Evolutionary conservation across 2,888 invertebrate genomes (phyloP).

Genomic region (Invenusta paracnida): DNA sequence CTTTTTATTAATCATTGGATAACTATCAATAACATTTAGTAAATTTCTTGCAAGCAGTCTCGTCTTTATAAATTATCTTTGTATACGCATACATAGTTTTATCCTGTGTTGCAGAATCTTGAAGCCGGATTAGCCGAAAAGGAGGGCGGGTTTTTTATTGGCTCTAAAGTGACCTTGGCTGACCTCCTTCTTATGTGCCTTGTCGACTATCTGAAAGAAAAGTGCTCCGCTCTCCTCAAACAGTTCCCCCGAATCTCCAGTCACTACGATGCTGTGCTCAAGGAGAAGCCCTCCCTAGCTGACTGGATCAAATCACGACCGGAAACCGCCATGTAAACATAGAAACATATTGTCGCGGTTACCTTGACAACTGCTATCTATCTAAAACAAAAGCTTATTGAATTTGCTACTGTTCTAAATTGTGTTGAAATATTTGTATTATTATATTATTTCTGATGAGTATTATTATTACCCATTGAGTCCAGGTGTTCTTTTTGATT

Average conservation of each 20-base stretch:
- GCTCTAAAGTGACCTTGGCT: conserved; percentile 39
- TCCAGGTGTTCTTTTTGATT: too few relatives aligned
- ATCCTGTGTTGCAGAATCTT: too few relatives aligned
- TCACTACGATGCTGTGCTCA: conserved; percentile 18
- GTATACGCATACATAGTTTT: not conserved
- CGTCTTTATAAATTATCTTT: too few relatives aligned
- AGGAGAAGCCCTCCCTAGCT: conserved; percentile 20
- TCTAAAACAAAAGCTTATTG: too few relatives aligned
- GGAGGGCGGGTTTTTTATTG: conserved; percentile 39
- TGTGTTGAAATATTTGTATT: too few relatives aligned
- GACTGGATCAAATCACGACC: conserved; percentile 37
- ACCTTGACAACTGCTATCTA: not conserved
- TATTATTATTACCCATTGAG: too few relatives aligned
- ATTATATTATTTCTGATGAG: too few relatives aligned
- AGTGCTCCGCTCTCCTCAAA: not conserved
- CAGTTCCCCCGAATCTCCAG: conserved; percentile 20
- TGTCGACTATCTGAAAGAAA: conserved; percentile 18
- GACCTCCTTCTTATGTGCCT: conserved; percentile 24
- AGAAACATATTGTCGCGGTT: not conserved
- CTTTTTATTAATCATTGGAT: too few relatives aligned
- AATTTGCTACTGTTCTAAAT: too few relatives aligned
- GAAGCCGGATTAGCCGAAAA: conserved; percentile 3
- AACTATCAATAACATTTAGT: too few relatives aligned
- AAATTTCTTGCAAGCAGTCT: too few relatives aligned
- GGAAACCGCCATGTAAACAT: conserved; percentile 30